Base-by-base conservation (phyloP, 2,888 invertebrate species). In the Tanytarsus gracilentus region DNA sequence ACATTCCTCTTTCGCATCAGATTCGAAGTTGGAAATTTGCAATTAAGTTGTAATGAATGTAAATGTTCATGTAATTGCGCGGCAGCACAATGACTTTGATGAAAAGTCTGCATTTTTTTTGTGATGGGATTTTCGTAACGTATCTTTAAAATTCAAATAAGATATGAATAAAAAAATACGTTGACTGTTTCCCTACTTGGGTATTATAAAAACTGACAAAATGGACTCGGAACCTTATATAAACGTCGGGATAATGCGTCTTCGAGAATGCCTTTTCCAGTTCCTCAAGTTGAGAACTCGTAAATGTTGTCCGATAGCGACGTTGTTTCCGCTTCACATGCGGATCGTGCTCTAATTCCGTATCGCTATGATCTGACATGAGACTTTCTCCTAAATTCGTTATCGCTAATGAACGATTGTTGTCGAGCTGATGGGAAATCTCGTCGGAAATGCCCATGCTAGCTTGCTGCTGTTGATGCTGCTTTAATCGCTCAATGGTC, bases 211-310 rank as follows among this genome's bases (percentile, higher is more conserved):
- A n/a, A n/a, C n/a, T n/a, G n/a, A n/a, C n/a, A n/a, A n/a, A n/a
- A 39, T 39, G 11, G 16, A 9, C 4, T 14, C 16, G 77, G 75
- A 69, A 91, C 92, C 92, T 88, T 39, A 96, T 96, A 76, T 97
- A 97, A 2, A 97, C 96, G 74, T 97, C 97, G 33, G 97, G 97
- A 72, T 97, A 97, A 74, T 97, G 97, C 11, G 97, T 97, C 70
- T 95, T 86, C 2, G 94, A 88, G 76, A 97, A 97, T 0, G 96
- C 96, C 71, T 96, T 96, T 75, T 97, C 96, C 67, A 97, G 75
- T 72, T 97, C 96, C 72, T 97, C 96, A 65, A 97, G 78, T 73
- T 97, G 92, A 69, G 90, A 93, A 69, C 91, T 91, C 44, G 94
- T 93, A 74, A 94, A 94, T 27, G 94, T 94, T 14, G 94, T 94